Percentiles rank a stretch among this genome's conserved stretches.
Evolutionary conservation across 2,113 vertebrate species (phyloP).

Genomic region (Petrocephalus microphthalmus): DNA sequence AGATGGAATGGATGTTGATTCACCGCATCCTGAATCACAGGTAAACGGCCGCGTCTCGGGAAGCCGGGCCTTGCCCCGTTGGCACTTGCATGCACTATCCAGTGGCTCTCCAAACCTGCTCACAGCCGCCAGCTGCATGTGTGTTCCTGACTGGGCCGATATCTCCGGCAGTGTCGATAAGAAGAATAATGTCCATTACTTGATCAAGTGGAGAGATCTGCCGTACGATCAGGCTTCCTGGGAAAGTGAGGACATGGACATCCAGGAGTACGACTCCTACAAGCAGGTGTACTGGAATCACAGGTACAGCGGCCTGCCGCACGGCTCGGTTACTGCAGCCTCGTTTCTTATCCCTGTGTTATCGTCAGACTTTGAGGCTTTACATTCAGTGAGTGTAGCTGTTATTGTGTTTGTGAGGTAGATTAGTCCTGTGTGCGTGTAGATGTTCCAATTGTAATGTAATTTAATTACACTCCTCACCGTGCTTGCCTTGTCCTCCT

Average conservation of each 20-base stretch:
- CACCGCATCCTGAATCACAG: conserved; percentile 94
- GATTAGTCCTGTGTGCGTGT: not conserved
- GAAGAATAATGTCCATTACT: conserved; percentile 88
- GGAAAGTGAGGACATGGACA: conserved; percentile 89
- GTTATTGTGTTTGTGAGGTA: not conserved
- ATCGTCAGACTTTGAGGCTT: not conserved
- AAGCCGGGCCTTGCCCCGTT: not conserved
- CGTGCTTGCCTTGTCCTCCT: not conserved
- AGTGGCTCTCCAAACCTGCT: not conserved
- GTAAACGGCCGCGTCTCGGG: conserved; percentile 44
- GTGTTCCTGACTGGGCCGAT: not conserved
- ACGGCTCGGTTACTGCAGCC: not conserved
- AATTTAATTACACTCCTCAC: not conserved
- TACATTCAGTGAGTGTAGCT: not conserved
- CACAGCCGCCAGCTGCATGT: not conserved
- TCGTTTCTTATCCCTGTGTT: not conserved
- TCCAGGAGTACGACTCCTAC: conserved; percentile 80
- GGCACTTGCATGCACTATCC: not conserved
- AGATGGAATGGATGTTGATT: conserved; percentile 96
- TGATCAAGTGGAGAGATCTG: conserved; percentile 93
- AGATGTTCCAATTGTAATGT: not conserved
- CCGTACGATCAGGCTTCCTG: conserved; percentile 90
- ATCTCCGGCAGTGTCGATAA: conserved; percentile 73
- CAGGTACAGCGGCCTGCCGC: conserved; percentile 55
- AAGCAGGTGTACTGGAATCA: conserved; percentile 93